Base-by-base conservation (phyloP, 1,140 invertebrate species). In the Diorhabda sublineata region DNA sequence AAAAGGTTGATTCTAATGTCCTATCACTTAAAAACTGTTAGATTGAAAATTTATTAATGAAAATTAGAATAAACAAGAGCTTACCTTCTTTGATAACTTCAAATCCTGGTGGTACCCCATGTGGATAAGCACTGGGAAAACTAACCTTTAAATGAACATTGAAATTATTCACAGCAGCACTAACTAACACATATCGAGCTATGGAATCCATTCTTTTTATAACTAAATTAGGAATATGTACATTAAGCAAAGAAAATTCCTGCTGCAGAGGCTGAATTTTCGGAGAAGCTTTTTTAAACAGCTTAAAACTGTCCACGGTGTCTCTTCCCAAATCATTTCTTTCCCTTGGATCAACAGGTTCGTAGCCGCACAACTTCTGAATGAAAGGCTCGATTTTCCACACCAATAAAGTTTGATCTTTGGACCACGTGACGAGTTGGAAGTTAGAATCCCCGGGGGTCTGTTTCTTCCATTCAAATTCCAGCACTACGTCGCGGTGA, bases 391-490 rank as follows among this genome's bases (percentile, higher is more conserved):
- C 92, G 74, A 98, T 92, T 78, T 90, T 90, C 91, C 95, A 98
- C 11, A 98, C 89, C 65, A 96, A 84, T 41, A 98, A 84, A 62
- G 89, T 95, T 75, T 97, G 94, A 86, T 98, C 96, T 78, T 94
- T 91, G 0, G 94, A 96, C 96, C 95, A 98, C 1, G 95, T 98
- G 0, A 98, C 88, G n/a, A 98, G 80, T 80, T 98, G 93, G 81
- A 91, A 91, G 75, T 94, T 90, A 60, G 74, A 82, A 75, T 78
- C 86, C 81, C 82, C 85, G 78, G 81, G 83, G 82, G 79, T 84
- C 71, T 88, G 87, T 58, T 89, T 86, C 69, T 93, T 86, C 95
- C 95, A 98, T 73, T 94, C 92, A 88, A 98, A 98, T 77, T 98
- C 96, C 52, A 97, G 83, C 47, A 98, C 94, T 52, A 96, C 94